Conservation (phyloP, 2,797 vertebrate species). For the Toxotes lorentzi region DNA sequence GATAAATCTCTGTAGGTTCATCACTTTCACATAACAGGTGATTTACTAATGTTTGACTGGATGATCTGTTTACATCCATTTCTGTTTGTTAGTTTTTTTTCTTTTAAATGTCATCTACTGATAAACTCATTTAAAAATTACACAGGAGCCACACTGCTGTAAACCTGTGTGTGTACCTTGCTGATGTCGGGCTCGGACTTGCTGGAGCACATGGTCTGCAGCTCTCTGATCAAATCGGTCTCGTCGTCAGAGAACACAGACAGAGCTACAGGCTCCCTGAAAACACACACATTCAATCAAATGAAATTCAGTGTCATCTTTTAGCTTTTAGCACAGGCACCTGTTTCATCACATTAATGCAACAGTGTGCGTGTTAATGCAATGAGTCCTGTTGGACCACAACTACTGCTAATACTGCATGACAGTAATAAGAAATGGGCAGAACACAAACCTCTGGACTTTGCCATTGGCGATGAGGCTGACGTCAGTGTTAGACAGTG, state of each 20-base stretch:
- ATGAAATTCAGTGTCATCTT: background rate
- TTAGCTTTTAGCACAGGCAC: background rate
- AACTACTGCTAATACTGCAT: background rate
- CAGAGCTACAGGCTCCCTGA: conserved; percentile 82
- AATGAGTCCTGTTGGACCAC: background rate
- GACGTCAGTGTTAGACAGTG: conserved; percentile 76
- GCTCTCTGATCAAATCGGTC: conserved; percentile 91
- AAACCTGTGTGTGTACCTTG: conserved; percentile 83
- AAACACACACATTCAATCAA: conserved; percentile 11
- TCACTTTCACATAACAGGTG: too few relatives aligned
- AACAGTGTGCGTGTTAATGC: too few relatives aligned
- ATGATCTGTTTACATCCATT: too few relatives aligned
- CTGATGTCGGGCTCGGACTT: conserved; percentile 97
- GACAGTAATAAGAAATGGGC: background rate
- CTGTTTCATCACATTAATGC: too few relatives aligned
- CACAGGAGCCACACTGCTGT: background rate
- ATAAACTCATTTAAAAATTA: too few relatives aligned
- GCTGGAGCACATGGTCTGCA: conserved; percentile 96
- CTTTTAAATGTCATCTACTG: too few relatives aligned
- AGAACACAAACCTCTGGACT: conserved; percentile 75
- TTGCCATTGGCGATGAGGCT: conserved; percentile 69
- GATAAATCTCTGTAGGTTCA: too few relatives aligned
- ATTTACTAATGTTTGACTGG: too few relatives aligned
- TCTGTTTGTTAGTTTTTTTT: too few relatives aligned
- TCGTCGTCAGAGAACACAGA: conserved; percentile 92